phyloP scores from a whole-genome alignment of 2,113 vertebrate species.

The Proterorhinus semilunaris region DNA sequence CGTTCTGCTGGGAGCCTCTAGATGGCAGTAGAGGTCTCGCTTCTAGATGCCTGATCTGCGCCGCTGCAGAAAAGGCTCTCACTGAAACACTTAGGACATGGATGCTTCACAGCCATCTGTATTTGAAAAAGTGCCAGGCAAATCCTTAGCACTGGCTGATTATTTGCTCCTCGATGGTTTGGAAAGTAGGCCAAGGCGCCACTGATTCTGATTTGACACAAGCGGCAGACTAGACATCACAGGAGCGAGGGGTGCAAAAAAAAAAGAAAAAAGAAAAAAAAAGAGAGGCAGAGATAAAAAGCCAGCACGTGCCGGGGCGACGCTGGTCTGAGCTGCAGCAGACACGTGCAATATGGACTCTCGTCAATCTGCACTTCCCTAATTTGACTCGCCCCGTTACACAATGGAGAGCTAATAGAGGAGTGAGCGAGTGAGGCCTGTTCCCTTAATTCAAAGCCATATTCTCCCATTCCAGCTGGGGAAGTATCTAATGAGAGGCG shows the following conservation, averaged over 20 bases:
- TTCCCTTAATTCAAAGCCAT: constrained; percentile 14
- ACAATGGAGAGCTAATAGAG: constrained; percentile 7
- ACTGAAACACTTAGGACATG: constrained; percentile 40
- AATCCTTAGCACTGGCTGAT: constrained; percentile 55
- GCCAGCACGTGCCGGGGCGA: not conserved
- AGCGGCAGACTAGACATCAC: constrained; percentile 20
- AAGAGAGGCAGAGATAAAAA: constrained; percentile 9
- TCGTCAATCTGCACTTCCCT: not conserved
- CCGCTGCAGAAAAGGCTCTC: constrained; percentile 12
- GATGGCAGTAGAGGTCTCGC: constrained; percentile 68
- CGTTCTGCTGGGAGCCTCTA: constrained; percentile 40
- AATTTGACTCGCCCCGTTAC: not conserved
- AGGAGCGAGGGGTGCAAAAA: constrained; percentile 1
- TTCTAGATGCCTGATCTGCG: constrained; percentile 2
- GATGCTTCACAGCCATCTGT: constrained; percentile 46
- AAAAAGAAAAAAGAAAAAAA: not conserved
- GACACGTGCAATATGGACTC: not conserved
- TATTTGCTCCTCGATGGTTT: constrained; percentile 61
- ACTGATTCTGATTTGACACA: constrained; percentile 40
- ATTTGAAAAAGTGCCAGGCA: constrained; percentile 61
- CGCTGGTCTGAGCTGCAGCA: not conserved
- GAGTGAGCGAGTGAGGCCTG: constrained; percentile 1
- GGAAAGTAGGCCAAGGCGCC: constrained; percentile 61
- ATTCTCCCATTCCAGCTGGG: not conserved
- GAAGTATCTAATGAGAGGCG: not conserved